Evolutionary conservation across 2,797 vertebrate species (phyloP).

Genomic region (Cottoperca gobio): DNA sequence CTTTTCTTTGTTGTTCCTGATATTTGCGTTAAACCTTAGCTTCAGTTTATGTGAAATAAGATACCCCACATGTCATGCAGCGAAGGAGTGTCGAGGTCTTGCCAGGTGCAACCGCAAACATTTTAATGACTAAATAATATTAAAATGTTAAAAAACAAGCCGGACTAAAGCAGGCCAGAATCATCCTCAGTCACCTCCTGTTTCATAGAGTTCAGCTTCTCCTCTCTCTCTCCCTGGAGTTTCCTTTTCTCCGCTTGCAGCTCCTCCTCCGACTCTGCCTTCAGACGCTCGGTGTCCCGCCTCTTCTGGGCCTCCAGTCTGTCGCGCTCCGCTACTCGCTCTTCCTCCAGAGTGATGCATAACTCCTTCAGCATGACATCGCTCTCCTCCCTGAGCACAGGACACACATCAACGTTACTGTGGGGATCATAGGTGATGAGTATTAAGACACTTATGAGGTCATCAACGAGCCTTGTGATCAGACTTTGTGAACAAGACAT

Average conservation of each 20-base stretch:
- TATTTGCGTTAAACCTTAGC: neutral
- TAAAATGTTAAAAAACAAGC: neutral
- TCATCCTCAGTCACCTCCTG: conserved; percentile 73
- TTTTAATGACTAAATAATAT: neutral
- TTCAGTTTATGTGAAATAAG: neutral
- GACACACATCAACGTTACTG: neutral
- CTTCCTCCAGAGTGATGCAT: conserved; percentile 74
- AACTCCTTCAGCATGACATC: conserved; percentile 78
- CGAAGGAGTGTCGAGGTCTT: neutral
- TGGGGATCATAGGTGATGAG: neutral
- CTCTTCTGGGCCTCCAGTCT: conserved; percentile 78
- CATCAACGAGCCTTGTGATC: too few species aligned
- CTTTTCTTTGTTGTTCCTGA: neutral
- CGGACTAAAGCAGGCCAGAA: neutral
- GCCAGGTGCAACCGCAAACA: neutral
- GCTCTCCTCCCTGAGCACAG: conserved; percentile 83
- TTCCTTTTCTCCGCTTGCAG: conserved; percentile 67
- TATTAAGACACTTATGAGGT: too few species aligned
- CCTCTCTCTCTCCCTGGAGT: conserved; percentile 78
- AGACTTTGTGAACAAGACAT: too few species aligned
- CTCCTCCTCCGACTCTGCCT: conserved; percentile 81
- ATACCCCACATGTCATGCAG: neutral
- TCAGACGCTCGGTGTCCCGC: conserved; percentile 74
- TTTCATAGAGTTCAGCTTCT: conserved; percentile 78
- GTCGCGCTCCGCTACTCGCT: conserved; percentile 61